These are phyloP conservation scores for Antheraea mylitta DNA, from an alignment of 1,140 invertebrate species.

Conservation along the genomic window DNA sequence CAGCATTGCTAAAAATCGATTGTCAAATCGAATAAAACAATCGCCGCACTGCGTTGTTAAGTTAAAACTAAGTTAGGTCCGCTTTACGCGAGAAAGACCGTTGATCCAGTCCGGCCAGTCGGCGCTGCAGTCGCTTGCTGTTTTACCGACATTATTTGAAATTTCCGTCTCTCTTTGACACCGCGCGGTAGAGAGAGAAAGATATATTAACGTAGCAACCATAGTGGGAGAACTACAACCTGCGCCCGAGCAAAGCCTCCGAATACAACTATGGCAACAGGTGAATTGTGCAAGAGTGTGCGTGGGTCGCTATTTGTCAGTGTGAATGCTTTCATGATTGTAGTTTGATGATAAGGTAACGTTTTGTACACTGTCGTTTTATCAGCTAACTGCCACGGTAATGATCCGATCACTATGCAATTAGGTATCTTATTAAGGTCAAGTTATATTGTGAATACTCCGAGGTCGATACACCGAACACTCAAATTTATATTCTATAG, in stretches of 20 bases:
- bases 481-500: background rate
- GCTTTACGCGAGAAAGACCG: conserved; percentile 68
- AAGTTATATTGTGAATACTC: conserved; percentile 24
- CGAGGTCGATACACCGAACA: conserved; percentile 2
- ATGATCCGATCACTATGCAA: conserved; percentile 41
- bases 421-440: conserved; percentile 36
- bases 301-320: conserved; percentile 39
- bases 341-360: conserved; percentile 66
- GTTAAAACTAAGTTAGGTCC: conserved; percentile 71
- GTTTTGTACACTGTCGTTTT: conserved; percentile 56
- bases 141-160: conserved; percentile 58
- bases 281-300: conserved; percentile 66
- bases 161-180: conserved; percentile 38
- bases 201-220: conserved; percentile 25
- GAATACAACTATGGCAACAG: conserved; percentile 65
- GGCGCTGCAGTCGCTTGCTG: conserved; percentile 57
- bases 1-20: conserved; percentile 56
- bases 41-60: conserved; percentile 58
- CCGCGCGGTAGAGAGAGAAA: conserved; percentile 30
- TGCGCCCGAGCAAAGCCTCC: conserved; percentile 66
- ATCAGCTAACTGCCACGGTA: conserved; percentile 43
- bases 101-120: conserved; percentile 68
- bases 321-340: conserved; percentile 62
- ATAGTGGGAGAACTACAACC: conserved; percentile 64
- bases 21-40: conserved; percentile 58